These are phyloP conservation scores for Onychomys arenicola DNA, from an alignment of 2,797 vertebrate species.

Conservation along the genomic window DNA sequence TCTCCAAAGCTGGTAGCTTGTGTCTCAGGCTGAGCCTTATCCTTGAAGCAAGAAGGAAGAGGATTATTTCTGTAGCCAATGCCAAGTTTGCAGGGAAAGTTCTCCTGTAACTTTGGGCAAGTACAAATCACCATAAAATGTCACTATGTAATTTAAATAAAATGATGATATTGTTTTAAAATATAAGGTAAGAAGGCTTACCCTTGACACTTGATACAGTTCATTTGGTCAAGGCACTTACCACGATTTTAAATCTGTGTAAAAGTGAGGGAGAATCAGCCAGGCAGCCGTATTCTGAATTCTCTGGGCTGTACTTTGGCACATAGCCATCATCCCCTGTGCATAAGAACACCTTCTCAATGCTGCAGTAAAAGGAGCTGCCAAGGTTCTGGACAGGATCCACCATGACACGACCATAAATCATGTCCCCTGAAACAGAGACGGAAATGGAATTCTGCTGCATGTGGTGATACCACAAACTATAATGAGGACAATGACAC, in stretches of 20 bases:
- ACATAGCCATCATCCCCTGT: slow-evolving; percentile 96
- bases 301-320: slow-evolving; percentile 94
- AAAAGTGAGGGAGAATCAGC: slow-evolving; percentile 95
- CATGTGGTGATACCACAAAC: fast-evolving
- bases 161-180: background rate
- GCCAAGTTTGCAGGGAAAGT: background rate
- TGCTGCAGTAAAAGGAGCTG: slow-evolving; percentile 95
- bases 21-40: slow-evolving; percentile 97
- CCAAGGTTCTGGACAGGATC: slow-evolving; percentile 98
- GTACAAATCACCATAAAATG: background rate
- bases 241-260: slow-evolving; percentile 96
- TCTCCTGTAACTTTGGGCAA: background rate
- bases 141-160: background rate
- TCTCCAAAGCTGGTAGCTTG: slow-evolving; percentile 93
- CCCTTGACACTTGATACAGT: background rate
- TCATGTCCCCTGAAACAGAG: slow-evolving; percentile 90
- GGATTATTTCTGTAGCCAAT: background rate
- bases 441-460: background rate
- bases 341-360: slow-evolving; percentile 97
- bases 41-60: slow-evolving; percentile 86
- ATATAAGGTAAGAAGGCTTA: background rate
- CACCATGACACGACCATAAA: slow-evolving; percentile 97
- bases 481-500: background rate
- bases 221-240: slow-evolving; percentile 85
- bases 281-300: slow-evolving; percentile 95